Evolutionary conservation across 2,113 vertebrate species (phyloP), one percentile per base, ranked within the genome.

Genomic region (Menidia beryllina): DNA sequence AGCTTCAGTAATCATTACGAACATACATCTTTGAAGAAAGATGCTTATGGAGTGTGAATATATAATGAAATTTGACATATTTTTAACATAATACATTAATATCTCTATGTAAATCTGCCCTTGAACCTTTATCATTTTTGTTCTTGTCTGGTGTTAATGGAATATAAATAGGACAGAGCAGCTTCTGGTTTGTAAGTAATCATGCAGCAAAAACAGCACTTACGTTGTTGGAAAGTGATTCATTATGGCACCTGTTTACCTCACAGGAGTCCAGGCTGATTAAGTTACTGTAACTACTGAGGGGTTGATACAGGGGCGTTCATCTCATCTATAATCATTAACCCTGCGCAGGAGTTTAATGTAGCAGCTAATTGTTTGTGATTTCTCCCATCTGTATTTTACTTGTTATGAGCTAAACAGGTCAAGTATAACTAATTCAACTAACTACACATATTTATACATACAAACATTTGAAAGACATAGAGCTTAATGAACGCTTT

Each of bases 251-350:
- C 57, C 14, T 39, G 58, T 53, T 66, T 48, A 69, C 63, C 57
- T 61, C 48, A 71, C 53, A n/a, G 54, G 36, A 47, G 36, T 64
- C 43, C 57, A 45, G 26, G 48, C 36, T 74, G 62, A 78, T 79
- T 62, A 53, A 66, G 70, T 78, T 69, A 82, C 55, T 81, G 53
- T 74, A 77, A 79, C 74, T 65, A 14, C 24, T 6, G 51, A n/a
- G 59, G 39, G 54, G 54, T 74, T 57, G 62, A 47, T 75, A 62
- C 65, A 81, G 84, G 68, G 49, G 79, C 19, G 2, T 26, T 69
- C 66, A 79, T 79, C 60, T 72, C 68, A 86, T 88, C 74, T 67
- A 84, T 77, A 85, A 75, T 81, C 81, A 84, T 87, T 86, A 84
- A 53, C 13, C 12, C 58, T 51, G 56, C 53, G 45, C 30, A n/a